Conservation (phyloP, 2,113 vertebrate genomes). For the Maccullochella peelii region DNA sequence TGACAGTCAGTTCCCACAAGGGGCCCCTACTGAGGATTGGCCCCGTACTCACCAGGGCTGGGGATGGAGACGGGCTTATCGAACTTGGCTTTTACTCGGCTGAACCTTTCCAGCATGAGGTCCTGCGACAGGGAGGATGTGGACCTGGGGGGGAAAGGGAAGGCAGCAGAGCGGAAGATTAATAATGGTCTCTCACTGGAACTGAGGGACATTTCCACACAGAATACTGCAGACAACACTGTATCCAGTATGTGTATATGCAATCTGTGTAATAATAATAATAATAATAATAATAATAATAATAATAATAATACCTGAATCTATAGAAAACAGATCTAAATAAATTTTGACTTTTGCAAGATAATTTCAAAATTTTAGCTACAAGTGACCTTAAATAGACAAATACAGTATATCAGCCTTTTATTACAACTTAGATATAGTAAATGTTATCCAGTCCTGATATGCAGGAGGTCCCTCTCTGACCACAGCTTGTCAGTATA, state of each 20-base stretch:
- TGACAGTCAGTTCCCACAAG: slow-evolving; percentile 52
- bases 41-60: slow-evolving; percentile 81
- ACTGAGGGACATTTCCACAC: neutral
- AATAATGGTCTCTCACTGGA: slow-evolving; percentile 21
- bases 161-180: slow-evolving; percentile 27
- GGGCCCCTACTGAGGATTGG: slow-evolving; percentile 58
- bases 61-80: slow-evolving; percentile 85
- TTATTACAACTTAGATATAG: neutral
- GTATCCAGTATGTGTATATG: neutral
- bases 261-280: neutral
- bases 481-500: neutral
- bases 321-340: neutral
- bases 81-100: slow-evolving; percentile 82
- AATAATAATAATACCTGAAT: neutral
- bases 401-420: neutral
- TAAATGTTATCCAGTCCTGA: neutral
- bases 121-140: slow-evolving; percentile 86
- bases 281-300: neutral
- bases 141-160: slow-evolving; percentile 72
- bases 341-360: neutral
- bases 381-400: neutral
- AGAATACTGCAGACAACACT: neutral
- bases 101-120: slow-evolving; percentile 85
- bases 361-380: neutral
- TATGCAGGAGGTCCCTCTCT: neutral